Percentiles rank a stretch among this genome's conserved stretches.
phyloP scores from a whole-genome alignment of 2,888 invertebrate genomes.

The Leptopilina myrica region DNA sequence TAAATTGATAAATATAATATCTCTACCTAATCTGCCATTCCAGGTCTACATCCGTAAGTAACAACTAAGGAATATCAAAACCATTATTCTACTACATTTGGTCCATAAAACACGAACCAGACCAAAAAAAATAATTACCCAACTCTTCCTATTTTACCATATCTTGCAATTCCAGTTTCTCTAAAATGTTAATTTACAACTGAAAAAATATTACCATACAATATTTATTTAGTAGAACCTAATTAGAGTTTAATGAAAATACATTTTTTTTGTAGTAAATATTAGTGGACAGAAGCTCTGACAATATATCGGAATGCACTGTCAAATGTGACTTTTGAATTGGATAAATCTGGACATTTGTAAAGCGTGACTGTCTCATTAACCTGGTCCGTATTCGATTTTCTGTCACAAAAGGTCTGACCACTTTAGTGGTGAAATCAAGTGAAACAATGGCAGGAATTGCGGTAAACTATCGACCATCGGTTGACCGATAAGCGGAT shows the following conservation, averaged over 20 bases:
- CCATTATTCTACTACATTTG: too few relatives aligned
- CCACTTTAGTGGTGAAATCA: conserved; percentile 24
- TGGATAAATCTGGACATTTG: background rate
- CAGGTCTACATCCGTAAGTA: too few relatives aligned
- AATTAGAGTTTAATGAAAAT: background rate
- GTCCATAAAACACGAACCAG: too few relatives aligned
- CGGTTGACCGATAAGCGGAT: conserved; percentile 16
- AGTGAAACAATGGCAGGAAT: conserved; percentile 30
- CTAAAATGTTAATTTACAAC: too few relatives aligned
- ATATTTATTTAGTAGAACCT: too few relatives aligned
- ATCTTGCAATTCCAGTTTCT: too few relatives aligned
- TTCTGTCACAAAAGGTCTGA: conserved; percentile 28
- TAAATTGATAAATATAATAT: too few relatives aligned
- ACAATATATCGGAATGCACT: background rate
- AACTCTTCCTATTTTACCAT: too few relatives aligned
- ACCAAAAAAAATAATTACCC: too few relatives aligned
- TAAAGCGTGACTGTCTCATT: conserved; percentile 14
- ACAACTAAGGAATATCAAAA: too few relatives aligned
- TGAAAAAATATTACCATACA: too few relatives aligned
- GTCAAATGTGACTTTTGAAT: background rate
- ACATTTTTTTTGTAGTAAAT: background rate
- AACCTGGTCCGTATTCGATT: conserved; percentile 19
- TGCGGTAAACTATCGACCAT: conserved; percentile 5
- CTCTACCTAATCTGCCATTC: too few relatives aligned
- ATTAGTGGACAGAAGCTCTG: background rate